Evolutionary conservation across 2,113 vertebrate species (phyloP).

Genomic region (Poicephalus gulielmi): DNA sequence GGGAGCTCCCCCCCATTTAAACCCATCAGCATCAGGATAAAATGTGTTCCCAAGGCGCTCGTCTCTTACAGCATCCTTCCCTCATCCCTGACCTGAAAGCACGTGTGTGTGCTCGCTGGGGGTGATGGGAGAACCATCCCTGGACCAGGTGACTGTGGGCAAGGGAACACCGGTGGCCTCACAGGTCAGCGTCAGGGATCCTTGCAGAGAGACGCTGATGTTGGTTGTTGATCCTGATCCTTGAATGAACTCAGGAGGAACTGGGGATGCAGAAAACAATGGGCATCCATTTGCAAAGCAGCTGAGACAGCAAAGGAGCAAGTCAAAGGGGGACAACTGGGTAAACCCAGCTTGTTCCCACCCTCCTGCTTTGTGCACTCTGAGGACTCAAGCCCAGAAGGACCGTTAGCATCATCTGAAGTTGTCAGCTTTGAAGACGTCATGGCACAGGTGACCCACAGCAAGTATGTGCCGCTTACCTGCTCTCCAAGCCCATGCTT

Average conservation of each 20-base stretch:
- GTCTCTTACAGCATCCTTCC: not conserved
- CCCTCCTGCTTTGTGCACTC: not conserved
- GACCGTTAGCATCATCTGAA: not conserved
- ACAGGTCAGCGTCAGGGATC: slow-evolving; percentile 65
- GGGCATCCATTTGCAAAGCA: not conserved
- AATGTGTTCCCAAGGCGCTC: accelerated
- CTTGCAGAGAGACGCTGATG: slow-evolving; percentile 21
- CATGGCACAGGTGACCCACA: not conserved
- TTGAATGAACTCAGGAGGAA: slow-evolving; percentile 81
- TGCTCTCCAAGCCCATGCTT: not conserved
- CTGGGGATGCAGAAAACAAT: slow-evolving; percentile 47
- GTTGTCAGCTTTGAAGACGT: not conserved
- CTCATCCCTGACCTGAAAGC: slow-evolving; percentile 71
- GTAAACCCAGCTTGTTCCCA: not conserved
- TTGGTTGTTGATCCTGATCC: slow-evolving; percentile 41
- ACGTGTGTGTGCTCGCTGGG: slow-evolving; percentile 73
- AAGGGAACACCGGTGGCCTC: slow-evolving; percentile 68
- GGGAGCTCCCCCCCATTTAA: not conserved
- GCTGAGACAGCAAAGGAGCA: not conserved
- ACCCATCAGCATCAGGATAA: accelerated
- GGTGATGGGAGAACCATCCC: slow-evolving; percentile 64
- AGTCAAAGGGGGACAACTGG: not conserved
- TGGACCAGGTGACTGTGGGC: slow-evolving; percentile 68
- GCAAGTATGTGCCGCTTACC: not conserved
- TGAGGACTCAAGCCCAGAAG: not conserved